Conservation (phyloP, 2,888 invertebrate genomes). For the Polydrusus cervinus region DNA sequence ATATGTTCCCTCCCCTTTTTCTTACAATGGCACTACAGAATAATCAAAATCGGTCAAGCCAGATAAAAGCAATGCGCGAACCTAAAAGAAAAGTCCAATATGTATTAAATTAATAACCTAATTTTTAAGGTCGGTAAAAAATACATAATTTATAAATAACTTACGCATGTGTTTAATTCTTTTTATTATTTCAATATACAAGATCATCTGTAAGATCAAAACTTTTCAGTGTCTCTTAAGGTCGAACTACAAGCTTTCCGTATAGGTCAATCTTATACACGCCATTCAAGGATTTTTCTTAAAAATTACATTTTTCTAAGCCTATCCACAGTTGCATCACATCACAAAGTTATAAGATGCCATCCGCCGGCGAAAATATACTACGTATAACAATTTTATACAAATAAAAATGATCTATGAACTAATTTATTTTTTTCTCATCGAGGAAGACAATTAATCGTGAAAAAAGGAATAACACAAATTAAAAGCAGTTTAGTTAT, state of each 20-base stretch:
- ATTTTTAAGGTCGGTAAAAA: too few relatives aligned
- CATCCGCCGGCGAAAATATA: constrained; percentile 6
- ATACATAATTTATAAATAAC: too few relatives aligned
- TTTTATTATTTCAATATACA: constrained; percentile 16
- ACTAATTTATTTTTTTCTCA: constrained; percentile 33
- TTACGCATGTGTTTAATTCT: background rate
- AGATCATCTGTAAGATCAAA: constrained; percentile 5
- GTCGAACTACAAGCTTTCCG: background rate
- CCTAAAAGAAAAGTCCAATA: too few relatives aligned
- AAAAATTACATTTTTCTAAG: background rate
- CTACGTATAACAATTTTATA: constrained; percentile 14
- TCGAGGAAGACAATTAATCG: constrained; percentile 46
- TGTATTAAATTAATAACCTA: too few relatives aligned
- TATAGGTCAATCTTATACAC: background rate
- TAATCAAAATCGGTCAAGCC: too few relatives aligned
- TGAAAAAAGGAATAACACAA: constrained; percentile 50
- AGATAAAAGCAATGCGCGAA: too few relatives aligned
- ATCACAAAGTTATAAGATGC: constrained; percentile 7
- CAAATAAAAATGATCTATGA: constrained; percentile 27
- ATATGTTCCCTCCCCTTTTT: too few relatives aligned
- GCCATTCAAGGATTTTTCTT: background rate
- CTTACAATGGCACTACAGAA: too few relatives aligned
- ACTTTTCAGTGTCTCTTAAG: background rate
- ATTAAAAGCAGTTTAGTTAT: constrained; percentile 44
- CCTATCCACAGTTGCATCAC: background rate